Evolutionary conservation across 2,113 vertebrate species (phyloP), one percentile per base, ranked within the genome.

Genomic region (Herpetotheres cachinnans): DNA sequence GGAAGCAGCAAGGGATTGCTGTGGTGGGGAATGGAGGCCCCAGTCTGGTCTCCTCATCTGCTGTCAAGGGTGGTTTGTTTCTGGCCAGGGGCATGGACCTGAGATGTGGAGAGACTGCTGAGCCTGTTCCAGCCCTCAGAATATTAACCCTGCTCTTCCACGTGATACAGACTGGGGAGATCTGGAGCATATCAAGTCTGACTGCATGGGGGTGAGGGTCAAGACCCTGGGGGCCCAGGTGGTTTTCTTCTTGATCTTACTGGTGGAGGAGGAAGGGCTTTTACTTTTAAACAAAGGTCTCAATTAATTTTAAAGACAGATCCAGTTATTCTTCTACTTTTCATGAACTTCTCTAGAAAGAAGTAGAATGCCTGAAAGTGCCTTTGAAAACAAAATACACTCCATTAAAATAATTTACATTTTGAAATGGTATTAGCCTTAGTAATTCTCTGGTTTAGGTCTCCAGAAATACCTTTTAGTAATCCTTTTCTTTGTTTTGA

Each of bases 1-100:
- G 32, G 54, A 34, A 78, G 25, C 7, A 40, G 29, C 27, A 59
- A 74, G 55, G 32, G 21, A 9, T 82, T 0, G 0, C 22, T 34
- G 32, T 67, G 70, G 11, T 38, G 4, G 22, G 30, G 22, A 59
- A 24, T 20, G 26, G 38, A 67, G 8, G 13, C 18, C 29, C 32
- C 4, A 10, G 19, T 55, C 56, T 62, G 30, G 4, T 61, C 70
- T 65, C n/a, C 70, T 66, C 22, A 49, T 16, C 14, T 82, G 19
- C 38, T 71, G 29, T 16, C 22, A 46, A 12, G 22, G 4, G 11
- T 76, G 56, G 3, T 79, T 88, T 86, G 13, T 34, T 63, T n/a
- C 44, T 80, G 47, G 16, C 14, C 19, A 26, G 58, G 38, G 10
- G 6, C 26, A 34, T 1, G 22, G n/a, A 71, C 5, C 13, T 63